These are phyloP conservation scores for Argyra leucocephala DNA, from an alignment of 2,888 invertebrate genomes.

Conservation along the genomic window DNA sequence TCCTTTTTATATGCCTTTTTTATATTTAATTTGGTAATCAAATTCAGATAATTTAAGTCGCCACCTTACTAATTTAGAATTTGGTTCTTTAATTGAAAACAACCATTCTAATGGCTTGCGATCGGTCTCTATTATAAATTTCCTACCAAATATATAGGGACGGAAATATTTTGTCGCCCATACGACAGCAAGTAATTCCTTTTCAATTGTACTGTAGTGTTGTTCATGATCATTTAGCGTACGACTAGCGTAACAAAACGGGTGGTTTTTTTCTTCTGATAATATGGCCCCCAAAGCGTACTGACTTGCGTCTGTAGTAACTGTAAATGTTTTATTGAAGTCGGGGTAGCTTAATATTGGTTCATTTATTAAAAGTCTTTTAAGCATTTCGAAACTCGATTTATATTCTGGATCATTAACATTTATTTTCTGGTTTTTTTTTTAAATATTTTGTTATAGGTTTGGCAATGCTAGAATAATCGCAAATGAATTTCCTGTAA, in stretches of 20 bases:
- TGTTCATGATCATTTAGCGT: constrained; percentile 27
- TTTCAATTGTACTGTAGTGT: constrained; percentile 28
- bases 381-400: constrained; percentile 15
- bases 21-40: constrained; percentile 27
- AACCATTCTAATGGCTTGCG: constrained; percentile 29
- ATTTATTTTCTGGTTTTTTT: constrained; percentile 18
- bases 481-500: constrained; percentile 31
- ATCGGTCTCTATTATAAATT: constrained; percentile 29
- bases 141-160: constrained; percentile 30
- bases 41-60: constrained; percentile 29
- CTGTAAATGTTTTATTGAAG: constrained; percentile 25
- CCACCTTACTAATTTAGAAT: constrained; percentile 29
- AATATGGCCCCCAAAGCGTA: constrained; percentile 28
- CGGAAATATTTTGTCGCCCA: constrained; percentile 28
- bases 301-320: constrained; percentile 30
- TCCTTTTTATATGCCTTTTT: constrained; percentile 22
- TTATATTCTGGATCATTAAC: constrained; percentile 15
- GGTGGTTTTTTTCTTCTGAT: constrained; percentile 27
- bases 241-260: constrained; percentile 28
- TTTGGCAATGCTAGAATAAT: constrained; percentile 30
- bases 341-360: constrained; percentile 18
- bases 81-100: constrained; percentile 26
- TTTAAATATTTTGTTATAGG: constrained; percentile 15
- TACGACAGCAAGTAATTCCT: constrained; percentile 28
- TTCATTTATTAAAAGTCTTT: too few species aligned